Conservation (phyloP, 2,888 invertebrate species). For the Volucella inanis region DNA sequence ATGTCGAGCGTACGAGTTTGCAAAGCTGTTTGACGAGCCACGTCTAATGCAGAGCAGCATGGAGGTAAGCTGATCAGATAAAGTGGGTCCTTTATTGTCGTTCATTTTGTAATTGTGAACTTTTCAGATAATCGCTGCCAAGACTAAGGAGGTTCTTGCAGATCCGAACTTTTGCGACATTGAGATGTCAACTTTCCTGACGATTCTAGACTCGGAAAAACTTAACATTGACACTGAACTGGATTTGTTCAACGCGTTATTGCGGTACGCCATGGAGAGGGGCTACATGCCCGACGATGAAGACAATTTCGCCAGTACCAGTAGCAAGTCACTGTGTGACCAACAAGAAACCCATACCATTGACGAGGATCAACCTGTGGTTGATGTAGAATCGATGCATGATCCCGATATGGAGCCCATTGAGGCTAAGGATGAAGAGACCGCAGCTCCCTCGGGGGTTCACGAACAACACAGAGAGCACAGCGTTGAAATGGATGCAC, state of each 20-base stretch:
- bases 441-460: conserved; percentile 63
- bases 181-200: conserved; percentile 89
- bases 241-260: conserved; percentile 89
- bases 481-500: conserved; percentile 77
- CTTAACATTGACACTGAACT: conserved; percentile 90
- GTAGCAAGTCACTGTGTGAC: conserved; percentile 43
- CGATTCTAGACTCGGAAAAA: conserved; percentile 89
- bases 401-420: conserved; percentile 70
- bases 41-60: conserved; percentile 91
- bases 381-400: conserved; percentile 76
- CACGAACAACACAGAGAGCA: conserved; percentile 42
- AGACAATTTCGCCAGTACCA: conserved; percentile 59
- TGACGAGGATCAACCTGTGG: conserved; percentile 68
- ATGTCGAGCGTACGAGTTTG: conserved; percentile 93
- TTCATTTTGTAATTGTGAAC: not conserved
- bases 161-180: conserved; percentile 91
- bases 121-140: conserved; percentile 88
- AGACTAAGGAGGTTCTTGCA: conserved; percentile 89
- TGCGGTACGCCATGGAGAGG: conserved; percentile 87
- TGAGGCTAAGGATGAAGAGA: conserved; percentile 78
- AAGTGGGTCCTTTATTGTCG: too few species aligned
- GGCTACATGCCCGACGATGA: conserved; percentile 79
- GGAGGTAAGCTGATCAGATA: conserved; percentile 84
- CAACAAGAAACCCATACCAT: conserved; percentile 44
- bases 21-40: conserved; percentile 92